These are phyloP conservation scores for Phodopus roborovskii DNA, from an alignment of 2,113 vertebrate genomes.

Conservation along the genomic window DNA sequence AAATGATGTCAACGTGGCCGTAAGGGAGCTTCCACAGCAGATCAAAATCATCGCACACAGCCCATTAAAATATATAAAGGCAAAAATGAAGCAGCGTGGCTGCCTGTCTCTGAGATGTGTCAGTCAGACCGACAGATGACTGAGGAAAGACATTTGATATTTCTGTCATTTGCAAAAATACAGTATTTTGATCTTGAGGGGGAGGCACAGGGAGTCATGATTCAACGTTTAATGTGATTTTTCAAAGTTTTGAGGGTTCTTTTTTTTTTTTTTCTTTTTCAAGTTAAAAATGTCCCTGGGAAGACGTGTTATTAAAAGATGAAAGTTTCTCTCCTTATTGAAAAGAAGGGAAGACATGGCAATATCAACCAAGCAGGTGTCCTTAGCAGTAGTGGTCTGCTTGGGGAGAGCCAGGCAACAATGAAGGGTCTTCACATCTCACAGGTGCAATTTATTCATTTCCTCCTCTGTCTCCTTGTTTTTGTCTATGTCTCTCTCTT, in stretches of 20 bases:
- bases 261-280: neutral
- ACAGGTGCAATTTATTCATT: neutral
- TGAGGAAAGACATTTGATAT: slow-evolving; percentile 81
- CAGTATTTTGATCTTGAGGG: slow-evolving; percentile 76
- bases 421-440: neutral
- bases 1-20: neutral
- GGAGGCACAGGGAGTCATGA: slow-evolving; percentile 66
- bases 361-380: too few relatives aligned
- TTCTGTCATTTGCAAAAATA: slow-evolving; percentile 75
- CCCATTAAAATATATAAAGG: neutral
- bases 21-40: neutral
- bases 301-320: slow-evolving; percentile 19
- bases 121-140: slow-evolving; percentile 83
- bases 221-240: slow-evolving; percentile 69
- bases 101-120: slow-evolving; percentile 72
- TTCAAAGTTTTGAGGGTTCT: slow-evolving; percentile 39
- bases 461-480: neutral
- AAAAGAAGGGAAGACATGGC: neutral
- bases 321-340: slow-evolving; percentile 5
- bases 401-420: rapidly evolving
- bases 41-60: slow-evolving; percentile 43
- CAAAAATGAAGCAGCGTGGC: slow-evolving; percentile 70
- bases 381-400: neutral
- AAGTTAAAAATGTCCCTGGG: slow-evolving; percentile 67
- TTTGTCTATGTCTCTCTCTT: neutral